Base-by-base conservation (phyloP, 2,888 invertebrate species). In the Ceraclea dissimilis region DNA sequence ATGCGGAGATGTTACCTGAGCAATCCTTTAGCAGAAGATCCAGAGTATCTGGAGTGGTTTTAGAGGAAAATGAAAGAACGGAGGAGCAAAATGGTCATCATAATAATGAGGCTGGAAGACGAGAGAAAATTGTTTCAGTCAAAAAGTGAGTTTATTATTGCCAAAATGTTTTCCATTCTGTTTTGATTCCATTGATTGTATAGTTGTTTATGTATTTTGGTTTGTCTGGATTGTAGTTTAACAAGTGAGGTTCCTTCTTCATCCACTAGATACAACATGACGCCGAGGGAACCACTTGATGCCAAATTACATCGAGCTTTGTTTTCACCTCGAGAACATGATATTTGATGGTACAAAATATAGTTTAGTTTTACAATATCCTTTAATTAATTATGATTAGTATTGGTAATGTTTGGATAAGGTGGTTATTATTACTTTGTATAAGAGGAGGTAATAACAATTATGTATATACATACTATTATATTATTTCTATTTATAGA, bases 201-300 rank as follows among this genome's bases (percentile, higher is more conserved):
- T 39, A 13, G 13, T 8, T 39, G 13, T 39, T 8, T 39, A n/a
- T 13, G 16, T 39, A 39, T 13, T 13, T 39, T 39, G n/a, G n/a
- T n/a, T n/a, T n/a, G n/a, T n/a, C n/a, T n/a, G n/a, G n/a, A 39
- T 39, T 39, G 13, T 13, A 39, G 39, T 26, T 26, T 26, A 26
- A 39, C 39, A 5, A 39, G 39, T 39, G 39, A 39, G 4, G 13
- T 8, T 16, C 39, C 39, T 8, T 39, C 39, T 13, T 8, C 39
- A 13, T 39, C 39, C 2, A 39, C 8, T 13, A 39, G 16, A 16
- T 39, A 4, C 39, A 39, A 39, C 39, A 13, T 4, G 13, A 13
- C 39, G 4, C 39, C 71, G 58, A 69, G 71, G 53, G 69, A 71
- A 54, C 67, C 68, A 57, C 70, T 73, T 11, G 70, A 72, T 62